These are phyloP conservation scores for Sebastes wilsoni DNA, from an alignment of 2,797 vertebrate species.

Conservation along the genomic window DNA sequence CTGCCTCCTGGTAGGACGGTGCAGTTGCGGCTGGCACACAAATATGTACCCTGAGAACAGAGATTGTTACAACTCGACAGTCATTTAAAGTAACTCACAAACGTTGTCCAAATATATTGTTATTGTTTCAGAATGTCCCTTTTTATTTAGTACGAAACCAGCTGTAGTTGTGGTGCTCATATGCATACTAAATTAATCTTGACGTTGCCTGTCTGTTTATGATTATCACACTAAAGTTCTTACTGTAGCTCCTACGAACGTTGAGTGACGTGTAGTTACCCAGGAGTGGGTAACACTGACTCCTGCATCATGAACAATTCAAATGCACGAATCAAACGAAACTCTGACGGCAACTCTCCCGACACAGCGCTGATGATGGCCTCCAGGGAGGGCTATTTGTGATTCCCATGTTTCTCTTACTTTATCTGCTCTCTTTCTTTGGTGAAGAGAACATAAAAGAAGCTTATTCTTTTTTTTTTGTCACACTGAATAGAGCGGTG, in stretches of 20 bases:
- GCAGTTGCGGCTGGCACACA: background rate
- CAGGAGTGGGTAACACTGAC: background rate
- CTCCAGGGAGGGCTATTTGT: conserved; percentile 32
- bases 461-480: conserved; percentile 23
- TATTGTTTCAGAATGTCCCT: background rate
- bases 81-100: conserved; percentile 1
- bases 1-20: background rate
- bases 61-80: background rate
- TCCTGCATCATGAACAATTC: conserved; percentile 20
- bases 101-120: background rate
- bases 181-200: background rate
- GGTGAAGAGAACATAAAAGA: conserved; percentile 21
- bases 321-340: conserved; percentile 27
- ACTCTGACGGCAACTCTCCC: conserved; percentile 1
- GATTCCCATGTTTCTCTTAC: conserved; percentile 19
- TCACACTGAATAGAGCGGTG: conserved; percentile 23
- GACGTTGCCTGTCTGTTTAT: background rate
- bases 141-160: background rate
- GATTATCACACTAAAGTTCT: conserved; percentile 2
- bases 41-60: background rate
- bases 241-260: background rate
- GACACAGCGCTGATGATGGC: background rate
- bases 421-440: conserved; percentile 16
- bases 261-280: conserved; percentile 16
- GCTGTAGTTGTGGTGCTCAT: background rate